Base-by-base conservation (phyloP, 2,888 invertebrate genomes). In the Drosophila demipolita region DNA sequence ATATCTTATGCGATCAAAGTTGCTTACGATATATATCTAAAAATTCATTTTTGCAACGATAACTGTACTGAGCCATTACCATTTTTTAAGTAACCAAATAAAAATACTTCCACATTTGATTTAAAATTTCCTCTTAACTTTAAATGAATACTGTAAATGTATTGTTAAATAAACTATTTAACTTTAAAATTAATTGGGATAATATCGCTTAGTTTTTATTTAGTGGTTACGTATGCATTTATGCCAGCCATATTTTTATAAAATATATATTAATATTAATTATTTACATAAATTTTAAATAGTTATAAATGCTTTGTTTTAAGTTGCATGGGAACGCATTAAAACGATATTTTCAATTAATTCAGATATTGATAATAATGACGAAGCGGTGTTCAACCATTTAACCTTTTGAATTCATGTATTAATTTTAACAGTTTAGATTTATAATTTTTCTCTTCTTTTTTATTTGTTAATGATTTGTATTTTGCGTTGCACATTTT, bases 401-500 rank as follows among this genome's bases (percentile, higher is more conserved):
- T 66, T 15, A n/a, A 29, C 4, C 2, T 1, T 17, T 1, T 52
- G 12, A 20, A 20, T 8, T 29, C 7, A 20, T n/a, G 29, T 0
- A 1, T 42, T 33, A 11, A 52, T 26, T 53, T 32, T 15, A 36
- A 5, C 8, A 12, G 40, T 8, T 45, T 45, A 45, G 15, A 3
- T 23, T 45, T 15, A 45, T 23, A 23, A 15, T 15, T 23, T 2
- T 20, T 15, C 6, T 26, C 9, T 20, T 26, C 0, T 1, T 48
- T 20, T 32, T 35, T 29, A 6, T 40, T 55, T 40, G 26, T 48
- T 40, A 48, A 33, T n/a, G 20, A n/a, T 45, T 33, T 59, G 42
- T 23, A 42, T 64, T 52, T 48, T 63, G 40, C 45, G 45, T 49
- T 42, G 68, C 35, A 55, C 33, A 63, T 80, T 78, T 26, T 5